A percentile compares a stretch with the other conserved stretches of the same genome.
phyloP scores from a whole-genome alignment of 2,797 vertebrate species.

The Aldrovandia affinis region DNA sequence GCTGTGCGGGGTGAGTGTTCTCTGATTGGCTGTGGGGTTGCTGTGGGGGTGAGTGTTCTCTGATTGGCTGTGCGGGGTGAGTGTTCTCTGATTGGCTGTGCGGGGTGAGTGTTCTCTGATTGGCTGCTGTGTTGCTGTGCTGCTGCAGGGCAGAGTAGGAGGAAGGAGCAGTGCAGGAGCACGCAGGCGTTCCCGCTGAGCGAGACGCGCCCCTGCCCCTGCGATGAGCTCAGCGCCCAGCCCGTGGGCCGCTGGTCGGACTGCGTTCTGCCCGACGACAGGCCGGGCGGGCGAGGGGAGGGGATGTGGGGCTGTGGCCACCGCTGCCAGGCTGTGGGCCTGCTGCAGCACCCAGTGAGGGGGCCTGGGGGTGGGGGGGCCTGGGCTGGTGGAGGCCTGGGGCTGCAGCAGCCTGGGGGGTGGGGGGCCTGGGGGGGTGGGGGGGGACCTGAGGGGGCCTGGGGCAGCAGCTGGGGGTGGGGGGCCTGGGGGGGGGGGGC shows the following conservation, averaged over 20 bases:
- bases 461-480: background rate
- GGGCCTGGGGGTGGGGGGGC: slow-evolving; percentile 94
- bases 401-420: slow-evolving; percentile 93
- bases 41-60: background rate
- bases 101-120: background rate
- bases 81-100: background rate
- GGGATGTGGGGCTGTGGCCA: slow-evolving; percentile 84
- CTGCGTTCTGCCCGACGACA: slow-evolving; percentile 86
- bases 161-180: slow-evolving; percentile 93
- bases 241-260: slow-evolving; percentile 97
- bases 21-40: background rate
- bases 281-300: slow-evolving; percentile 84
- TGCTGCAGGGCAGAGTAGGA: slow-evolving; percentile 90
- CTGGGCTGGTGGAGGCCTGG: slow-evolving; percentile 92
- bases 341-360: slow-evolving; percentile 86
- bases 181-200: slow-evolving; percentile 86
- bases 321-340: slow-evolving; percentile 56
- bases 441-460: background rate
- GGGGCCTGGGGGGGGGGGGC: too few species aligned
- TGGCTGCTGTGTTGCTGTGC: background rate
- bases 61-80: too few species aligned
- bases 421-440: background rate
- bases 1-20: too few species aligned
- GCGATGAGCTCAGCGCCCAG: slow-evolving; percentile 94
- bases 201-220: slow-evolving; percentile 94